Evolutionary conservation across 2,113 vertebrate genomes (phyloP).

Genomic region (Cygnus atratus): DNA sequence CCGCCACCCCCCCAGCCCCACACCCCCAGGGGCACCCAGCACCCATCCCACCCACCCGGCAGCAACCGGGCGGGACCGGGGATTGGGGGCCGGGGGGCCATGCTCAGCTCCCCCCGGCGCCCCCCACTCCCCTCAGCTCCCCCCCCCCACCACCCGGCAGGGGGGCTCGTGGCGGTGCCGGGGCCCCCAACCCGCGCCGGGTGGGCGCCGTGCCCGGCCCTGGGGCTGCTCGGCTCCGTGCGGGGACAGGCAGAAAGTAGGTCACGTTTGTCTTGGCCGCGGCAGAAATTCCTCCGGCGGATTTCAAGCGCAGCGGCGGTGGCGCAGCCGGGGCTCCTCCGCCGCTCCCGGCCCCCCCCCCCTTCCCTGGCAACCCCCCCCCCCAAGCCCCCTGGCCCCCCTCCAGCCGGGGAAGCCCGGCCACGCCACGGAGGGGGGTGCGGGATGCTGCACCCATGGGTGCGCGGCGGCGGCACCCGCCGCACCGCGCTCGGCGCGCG

Average conservation of each 20-base stretch:
- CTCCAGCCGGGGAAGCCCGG: not conserved
- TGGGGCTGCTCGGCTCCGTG: conserved; percentile 8
- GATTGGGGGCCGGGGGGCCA: too few species aligned
- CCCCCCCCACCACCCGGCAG: too few species aligned
- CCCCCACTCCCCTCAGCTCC: too few species aligned
- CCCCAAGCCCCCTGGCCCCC: not conserved
- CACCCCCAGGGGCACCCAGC: not conserved
- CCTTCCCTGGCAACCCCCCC: not conserved
- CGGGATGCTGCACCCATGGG: not conserved
- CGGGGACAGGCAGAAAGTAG: conserved; percentile 75
- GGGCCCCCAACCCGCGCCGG: not conserved
- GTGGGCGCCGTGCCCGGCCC: conserved; percentile 8
- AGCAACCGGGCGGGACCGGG: too few species aligned
- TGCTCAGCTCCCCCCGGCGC: too few species aligned
- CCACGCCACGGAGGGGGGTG: too few species aligned
- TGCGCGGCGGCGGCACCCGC: not conserved
- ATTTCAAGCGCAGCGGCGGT: conserved; percentile 70
- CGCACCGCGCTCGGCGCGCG: too few species aligned
- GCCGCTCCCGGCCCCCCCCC: not conserved
- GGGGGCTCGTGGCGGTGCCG: not conserved
- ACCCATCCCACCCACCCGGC: not conserved
- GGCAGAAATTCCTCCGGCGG: conserved; percentile 79
- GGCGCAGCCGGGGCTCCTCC: not conserved
- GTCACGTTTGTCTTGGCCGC: conserved; percentile 82
- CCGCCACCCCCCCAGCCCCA: too few species aligned